Percentiles rank a stretch among this genome's conserved stretches.
These are phyloP conservation scores for Meta bourneti DNA, from an alignment of 2,888 invertebrate genomes.

Conservation along the genomic window DNA sequence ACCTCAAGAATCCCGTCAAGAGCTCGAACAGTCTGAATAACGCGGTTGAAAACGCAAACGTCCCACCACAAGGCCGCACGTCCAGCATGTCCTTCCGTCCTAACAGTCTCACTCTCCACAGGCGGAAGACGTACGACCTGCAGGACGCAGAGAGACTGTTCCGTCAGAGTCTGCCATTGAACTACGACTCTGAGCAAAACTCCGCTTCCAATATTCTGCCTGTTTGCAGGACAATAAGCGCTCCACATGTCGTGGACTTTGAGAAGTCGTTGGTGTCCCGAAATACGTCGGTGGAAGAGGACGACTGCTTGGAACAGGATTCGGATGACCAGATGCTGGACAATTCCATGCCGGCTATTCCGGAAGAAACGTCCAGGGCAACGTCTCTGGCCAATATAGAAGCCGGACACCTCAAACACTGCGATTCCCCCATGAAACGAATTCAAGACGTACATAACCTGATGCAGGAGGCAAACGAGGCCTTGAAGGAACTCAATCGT, in stretches of 20 bases:
- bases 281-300: not conserved
- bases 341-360: slow-evolving; percentile 58
- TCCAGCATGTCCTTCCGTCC: slow-evolving; percentile 24
- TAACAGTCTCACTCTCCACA: slow-evolving; percentile 21
- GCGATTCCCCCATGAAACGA: not conserved
- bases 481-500: slow-evolving; percentile 41
- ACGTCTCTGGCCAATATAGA: slow-evolving; percentile 21
- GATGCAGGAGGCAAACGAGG: slow-evolving; percentile 44
- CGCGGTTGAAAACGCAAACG: not conserved
- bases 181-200: not conserved
- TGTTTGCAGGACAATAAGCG: slow-evolving; percentile 28
- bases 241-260: not conserved
- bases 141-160: slow-evolving; percentile 26
- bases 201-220: not conserved
- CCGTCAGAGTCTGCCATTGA: not conserved
- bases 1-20: not conserved
- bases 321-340: not conserved
- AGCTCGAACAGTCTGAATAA: slow-evolving; percentile 45
- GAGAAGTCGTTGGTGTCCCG: not conserved
- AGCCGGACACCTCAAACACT: not conserved
- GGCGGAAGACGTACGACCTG: slow-evolving; percentile 20
- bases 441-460: slow-evolving; percentile 30
- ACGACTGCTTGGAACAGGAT: slow-evolving; percentile 8
- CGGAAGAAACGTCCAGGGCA: slow-evolving; percentile 53
- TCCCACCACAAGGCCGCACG: not conserved